phyloP scores from a whole-genome alignment of 2,888 invertebrate genomes.

The Ecdyonurus torrentis region DNA sequence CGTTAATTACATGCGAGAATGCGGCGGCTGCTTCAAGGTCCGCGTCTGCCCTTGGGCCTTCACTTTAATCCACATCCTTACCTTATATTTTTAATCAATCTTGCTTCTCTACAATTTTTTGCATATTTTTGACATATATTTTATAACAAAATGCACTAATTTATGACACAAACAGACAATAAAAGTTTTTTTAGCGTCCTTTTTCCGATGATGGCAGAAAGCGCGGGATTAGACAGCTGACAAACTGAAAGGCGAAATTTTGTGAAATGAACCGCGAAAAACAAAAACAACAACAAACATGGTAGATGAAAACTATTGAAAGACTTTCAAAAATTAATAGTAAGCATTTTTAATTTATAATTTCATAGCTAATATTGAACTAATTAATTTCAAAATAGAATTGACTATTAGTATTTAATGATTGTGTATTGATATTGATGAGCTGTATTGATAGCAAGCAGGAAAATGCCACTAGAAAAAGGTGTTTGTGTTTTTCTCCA shows the following conservation, averaged over 20 bases:
- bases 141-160: not conserved
- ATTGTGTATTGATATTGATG: no score
- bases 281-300: not conserved
- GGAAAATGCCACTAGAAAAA: no score
- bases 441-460: no score
- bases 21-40: slow-evolving; percentile 4
- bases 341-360: no score
- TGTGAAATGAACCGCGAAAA: not conserved
- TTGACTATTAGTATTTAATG: no score
- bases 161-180: not conserved
- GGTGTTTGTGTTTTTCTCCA: no score
- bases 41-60: slow-evolving; percentile 2
- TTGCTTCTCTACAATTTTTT: not conserved
- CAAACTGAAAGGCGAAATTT: not conserved
- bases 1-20: slow-evolving; percentile 4
- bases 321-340: no score
- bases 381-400: no score
- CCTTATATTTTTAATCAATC: not conserved
- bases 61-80: not conserved
- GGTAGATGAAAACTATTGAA: no score
- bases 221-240: not conserved
- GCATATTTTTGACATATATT: not conserved
- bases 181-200: not conserved
- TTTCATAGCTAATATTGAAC: no score
- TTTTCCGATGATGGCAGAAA: not conserved